A percentile compares a stretch with the other conserved stretches of the same genome.
These are phyloP conservation scores for Hyppa rectilinea DNA, from an alignment of 2,888 invertebrate species.

Conservation along the genomic window DNA sequence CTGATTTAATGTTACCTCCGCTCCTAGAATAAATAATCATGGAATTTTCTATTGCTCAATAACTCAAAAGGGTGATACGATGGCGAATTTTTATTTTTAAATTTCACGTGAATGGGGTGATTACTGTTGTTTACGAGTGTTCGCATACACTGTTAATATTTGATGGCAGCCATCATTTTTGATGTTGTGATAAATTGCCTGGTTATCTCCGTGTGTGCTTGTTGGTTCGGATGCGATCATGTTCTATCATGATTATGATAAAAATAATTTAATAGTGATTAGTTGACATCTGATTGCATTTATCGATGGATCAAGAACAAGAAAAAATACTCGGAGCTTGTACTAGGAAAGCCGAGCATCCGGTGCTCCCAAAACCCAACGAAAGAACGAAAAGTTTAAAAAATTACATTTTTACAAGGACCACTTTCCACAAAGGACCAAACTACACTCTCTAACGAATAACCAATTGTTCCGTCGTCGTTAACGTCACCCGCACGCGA, in stretches of 20 bases:
- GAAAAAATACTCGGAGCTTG: not conserved
- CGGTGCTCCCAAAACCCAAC: not conserved
- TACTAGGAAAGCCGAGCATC: not conserved
- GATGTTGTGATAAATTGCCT: constrained; percentile 60
- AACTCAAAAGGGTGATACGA: constrained; percentile 65
- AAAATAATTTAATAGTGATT: constrained; percentile 14
- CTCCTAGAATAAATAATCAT: constrained; percentile 54
- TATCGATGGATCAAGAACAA: constrained; percentile 1
- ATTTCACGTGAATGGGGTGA: constrained; percentile 66
- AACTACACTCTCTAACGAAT: constrained; percentile 45
- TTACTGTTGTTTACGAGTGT: constrained; percentile 67
- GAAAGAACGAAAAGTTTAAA: not conserved
- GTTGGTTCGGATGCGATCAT: constrained; percentile 31
- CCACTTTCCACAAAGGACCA: constrained; percentile 16
- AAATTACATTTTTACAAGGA: not conserved
- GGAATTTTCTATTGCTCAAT: constrained; percentile 59
- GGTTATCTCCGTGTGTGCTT: constrained; percentile 53
- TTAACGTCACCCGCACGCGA: constrained; percentile 41
- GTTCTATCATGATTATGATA: constrained; percentile 19
- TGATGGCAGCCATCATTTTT: constrained; percentile 64
- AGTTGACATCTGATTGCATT: constrained; percentile 11
- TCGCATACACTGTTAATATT: constrained; percentile 63
- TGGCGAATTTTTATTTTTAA: constrained; percentile 67
- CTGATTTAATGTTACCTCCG: constrained; percentile 56
- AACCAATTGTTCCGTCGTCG: constrained; percentile 34